Percentiles rank a stretch among this genome's conserved stretches.
phyloP scores from a whole-genome alignment of 2,888 invertebrate genomes.

The Erannis defoliaria region DNA sequence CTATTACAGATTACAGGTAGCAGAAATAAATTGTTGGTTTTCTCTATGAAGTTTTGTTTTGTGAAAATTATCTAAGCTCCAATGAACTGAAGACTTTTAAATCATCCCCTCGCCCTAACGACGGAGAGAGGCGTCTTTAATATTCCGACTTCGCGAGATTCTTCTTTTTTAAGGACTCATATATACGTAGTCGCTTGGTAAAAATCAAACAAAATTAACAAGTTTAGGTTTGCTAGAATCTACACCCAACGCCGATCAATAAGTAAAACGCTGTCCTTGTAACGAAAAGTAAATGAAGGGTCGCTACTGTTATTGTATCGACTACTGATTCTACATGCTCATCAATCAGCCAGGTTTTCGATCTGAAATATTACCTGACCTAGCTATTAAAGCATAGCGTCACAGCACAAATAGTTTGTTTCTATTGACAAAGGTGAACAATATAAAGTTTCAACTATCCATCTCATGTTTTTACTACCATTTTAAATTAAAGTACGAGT shows the following conservation, averaged over 20 bases:
- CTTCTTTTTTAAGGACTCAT: no score
- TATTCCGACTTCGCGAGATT: no score
- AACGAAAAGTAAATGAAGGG: slow-evolving; percentile 42
- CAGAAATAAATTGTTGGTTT: background rate
- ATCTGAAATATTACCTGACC: background rate
- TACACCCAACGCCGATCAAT: slow-evolving; percentile 43
- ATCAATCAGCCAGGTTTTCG: background rate
- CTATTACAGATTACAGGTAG: background rate
- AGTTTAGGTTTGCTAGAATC: background rate
- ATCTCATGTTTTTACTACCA: no score
- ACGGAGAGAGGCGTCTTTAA: no score
- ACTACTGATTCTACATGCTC: slow-evolving; percentile 19
- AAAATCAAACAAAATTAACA: background rate
- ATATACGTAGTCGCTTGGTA: background rate
- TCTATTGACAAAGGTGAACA: background rate
- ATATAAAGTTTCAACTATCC: no score
- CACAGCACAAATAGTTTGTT: background rate
- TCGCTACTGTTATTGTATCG: slow-evolving; percentile 17
- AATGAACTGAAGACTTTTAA: no score
- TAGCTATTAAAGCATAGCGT: background rate
- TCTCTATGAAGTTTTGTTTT: no score
- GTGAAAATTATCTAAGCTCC: no score
- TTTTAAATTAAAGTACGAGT: no score
- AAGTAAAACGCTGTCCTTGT: slow-evolving; percentile 45
- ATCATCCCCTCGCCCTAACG: no score